Evolutionary conservation across 2,113 vertebrate species (phyloP), one percentile per base, ranked within the genome.

Genomic region (Caretta caretta): DNA sequence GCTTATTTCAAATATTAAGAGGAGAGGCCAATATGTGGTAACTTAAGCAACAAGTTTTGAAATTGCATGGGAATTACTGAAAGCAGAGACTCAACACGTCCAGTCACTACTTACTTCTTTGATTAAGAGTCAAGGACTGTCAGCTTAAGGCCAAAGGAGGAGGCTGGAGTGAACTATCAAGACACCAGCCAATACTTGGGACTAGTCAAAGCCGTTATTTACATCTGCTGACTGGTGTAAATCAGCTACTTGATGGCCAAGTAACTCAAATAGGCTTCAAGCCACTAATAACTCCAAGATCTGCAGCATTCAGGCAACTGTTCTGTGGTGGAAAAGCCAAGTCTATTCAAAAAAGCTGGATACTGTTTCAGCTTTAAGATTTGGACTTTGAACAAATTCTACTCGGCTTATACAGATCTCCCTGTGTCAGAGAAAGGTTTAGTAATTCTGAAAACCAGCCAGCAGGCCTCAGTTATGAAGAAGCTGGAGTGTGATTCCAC

Each of bases 21-120:
- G 57, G 57, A 27, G 25, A 69, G 16, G 35, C 14, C 62, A 69
- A 69, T n/a, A n/a, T 19, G 14, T 8, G 16, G 16, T 19, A 16
- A 69, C 14, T 19, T 69, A 22, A 22, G 65, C 65, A 38, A 35
- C 16, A 42, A 42, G 42, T n/a, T 38, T 72, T 22, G n/a, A 72
- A 72, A 38, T 38, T 72, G n/a, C 17, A 10, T 10, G 4, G 62
- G n/a, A 72, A 72, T 72, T 72, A 38, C 65, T 72, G 65, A 72
- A 62, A 50, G 46, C 75, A 79, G 1, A 10, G 4, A 6, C 11
- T 19, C 1, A 0, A 46, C 35, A 27, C 2, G 13, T n/a, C 31
- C 17, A n/a, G 62, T 69, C 62, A n/a, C 35, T 69, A n/a, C 14
- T n/a, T 69, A n/a, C 14, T 31, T 1, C 31, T 65, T 31, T 65